phyloP scores from a whole-genome alignment of 2,113 vertebrate species.

The Microcebus lehilahytsara region DNA sequence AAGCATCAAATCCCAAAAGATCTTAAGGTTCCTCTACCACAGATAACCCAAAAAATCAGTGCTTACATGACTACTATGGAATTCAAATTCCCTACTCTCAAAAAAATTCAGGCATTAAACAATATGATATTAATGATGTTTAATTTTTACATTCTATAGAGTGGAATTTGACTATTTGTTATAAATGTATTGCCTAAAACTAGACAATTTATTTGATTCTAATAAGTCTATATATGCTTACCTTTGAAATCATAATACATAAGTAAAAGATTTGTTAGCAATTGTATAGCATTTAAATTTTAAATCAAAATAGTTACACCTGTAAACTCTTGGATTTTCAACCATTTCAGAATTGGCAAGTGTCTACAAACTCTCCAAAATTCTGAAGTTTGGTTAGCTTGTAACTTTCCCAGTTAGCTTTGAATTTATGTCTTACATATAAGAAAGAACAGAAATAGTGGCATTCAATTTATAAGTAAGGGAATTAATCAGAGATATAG shows the following conservation, averaged over 20 bases:
- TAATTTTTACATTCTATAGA: not conserved
- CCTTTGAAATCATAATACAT: not conserved
- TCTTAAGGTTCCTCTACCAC: not conserved
- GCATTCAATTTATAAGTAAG: not conserved
- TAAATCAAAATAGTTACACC: not conserved
- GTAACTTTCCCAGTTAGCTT: not conserved
- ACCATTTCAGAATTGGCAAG: not conserved
- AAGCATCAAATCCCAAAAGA: not conserved
- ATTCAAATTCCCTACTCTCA: not conserved
- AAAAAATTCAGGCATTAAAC: not conserved
- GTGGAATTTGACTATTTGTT: not conserved
- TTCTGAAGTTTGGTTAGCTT: not conserved
- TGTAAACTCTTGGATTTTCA: not conserved
- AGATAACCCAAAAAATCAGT: not conserved
- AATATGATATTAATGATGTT: not conserved
- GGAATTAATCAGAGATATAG: not conserved
- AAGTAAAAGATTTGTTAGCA: not conserved
- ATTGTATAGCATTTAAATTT: not conserved
- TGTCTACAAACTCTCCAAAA: not conserved
- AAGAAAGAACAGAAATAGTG: not conserved
- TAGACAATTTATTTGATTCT: not conserved
- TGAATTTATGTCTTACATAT: not conserved
- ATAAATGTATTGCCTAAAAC: not conserved
- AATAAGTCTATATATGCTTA: not conserved
- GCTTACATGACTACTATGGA: not conserved